Base-by-base conservation (phyloP, 2,113 vertebrate species). In the Chlorodrepanis virens region DNA sequence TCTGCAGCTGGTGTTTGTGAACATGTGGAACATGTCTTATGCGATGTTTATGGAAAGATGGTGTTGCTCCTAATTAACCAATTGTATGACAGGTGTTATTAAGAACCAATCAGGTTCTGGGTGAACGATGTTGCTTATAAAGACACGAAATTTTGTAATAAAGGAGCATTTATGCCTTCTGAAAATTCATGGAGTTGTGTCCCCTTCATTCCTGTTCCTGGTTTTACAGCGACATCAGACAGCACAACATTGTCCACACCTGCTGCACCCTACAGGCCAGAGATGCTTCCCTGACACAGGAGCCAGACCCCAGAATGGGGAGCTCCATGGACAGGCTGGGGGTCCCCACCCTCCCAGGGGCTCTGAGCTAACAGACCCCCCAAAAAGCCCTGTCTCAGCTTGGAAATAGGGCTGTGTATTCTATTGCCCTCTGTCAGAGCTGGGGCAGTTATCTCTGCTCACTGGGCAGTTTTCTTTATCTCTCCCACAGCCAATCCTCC, bases 291-390 rank as follows among this genome's bases (percentile, higher is more conserved):
- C 10, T 9, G 37, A 9, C 1, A 14, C 0, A 5, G 33, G 15
- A 31, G 8, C 13, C 39, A 40, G 18, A 5, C 3, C 6, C 4
- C 4, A 54, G 49, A 15, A 37, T 4, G 0, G 39, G 18, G 4
- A 35, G n/a, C 13, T 45, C 37, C 78, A 27, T 0, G 3, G 4
- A 5, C 54, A 24, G 47, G 4, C 6, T 24, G 37, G 11, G 33
- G 12, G 31, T 42, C 17, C 35, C 35, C 60, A 40, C 5, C 42
- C 29, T 20, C 10, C 33, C 3, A 10, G 8, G 37, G 72, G 29
- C 61, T 59, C 42, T 10, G 39, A 16, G 33, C 8, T 19, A 25
- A 8, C 16, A 40, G 37, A 33, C 0, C 12, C 31, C 29, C 3
- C 3, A 1, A 5, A 6, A 8, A 31, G 1, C 35, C 11, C 35